These are phyloP conservation scores for Drosophila sordidula DNA, from an alignment of 2,888 invertebrate species.

Conservation along the genomic window DNA sequence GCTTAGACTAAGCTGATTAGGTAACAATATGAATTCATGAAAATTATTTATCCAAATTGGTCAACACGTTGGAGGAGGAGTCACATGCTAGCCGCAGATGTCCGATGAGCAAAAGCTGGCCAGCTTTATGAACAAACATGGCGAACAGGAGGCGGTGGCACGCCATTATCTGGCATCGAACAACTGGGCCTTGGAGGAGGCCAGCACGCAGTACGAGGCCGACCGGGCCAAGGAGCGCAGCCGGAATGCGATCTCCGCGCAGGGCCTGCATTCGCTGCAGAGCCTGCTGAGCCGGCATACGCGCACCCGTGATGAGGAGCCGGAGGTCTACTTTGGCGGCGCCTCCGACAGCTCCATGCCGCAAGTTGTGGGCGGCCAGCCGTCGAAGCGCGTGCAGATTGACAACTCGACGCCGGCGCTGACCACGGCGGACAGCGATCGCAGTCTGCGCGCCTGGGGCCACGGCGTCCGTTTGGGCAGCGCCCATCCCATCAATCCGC, in stretches of 20 bases:
- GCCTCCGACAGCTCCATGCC: slow-evolving; percentile 39
- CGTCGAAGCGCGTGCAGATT: slow-evolving; percentile 40
- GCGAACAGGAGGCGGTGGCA: slow-evolving; percentile 53
- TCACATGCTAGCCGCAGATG: slow-evolving; percentile 44
- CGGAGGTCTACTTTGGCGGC: slow-evolving; percentile 25
- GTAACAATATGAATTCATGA: slow-evolving; percentile 21
- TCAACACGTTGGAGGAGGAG: slow-evolving; percentile 21
- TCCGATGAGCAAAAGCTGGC: slow-evolving; percentile 71
- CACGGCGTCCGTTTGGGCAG: slow-evolving; percentile 62
- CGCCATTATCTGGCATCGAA: slow-evolving; percentile 50
- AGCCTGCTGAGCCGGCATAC: slow-evolving; percentile 25
- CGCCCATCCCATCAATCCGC: slow-evolving; percentile 64
- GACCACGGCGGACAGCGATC: slow-evolving; percentile 62
- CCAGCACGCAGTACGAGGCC: slow-evolving; percentile 49
- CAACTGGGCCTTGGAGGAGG: slow-evolving; percentile 61
- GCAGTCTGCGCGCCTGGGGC: slow-evolving; percentile 65
- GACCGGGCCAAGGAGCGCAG: slow-evolving; percentile 36
- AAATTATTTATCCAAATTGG: slow-evolving; percentile 28
- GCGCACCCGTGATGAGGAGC: slow-evolving; percentile 1
- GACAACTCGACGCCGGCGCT: slow-evolving; percentile 64
- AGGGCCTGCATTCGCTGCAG: slow-evolving; percentile 28
- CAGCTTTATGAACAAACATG: slow-evolving; percentile 63
- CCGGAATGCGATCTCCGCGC: neutral
- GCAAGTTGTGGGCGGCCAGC: neutral
- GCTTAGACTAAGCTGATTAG: slow-evolving; percentile 22